A percentile compares a stretch with the other conserved stretches of the same genome.
phyloP scores from a whole-genome alignment of 2,113 vertebrate genomes.

The Mustela nigripes region DNA sequence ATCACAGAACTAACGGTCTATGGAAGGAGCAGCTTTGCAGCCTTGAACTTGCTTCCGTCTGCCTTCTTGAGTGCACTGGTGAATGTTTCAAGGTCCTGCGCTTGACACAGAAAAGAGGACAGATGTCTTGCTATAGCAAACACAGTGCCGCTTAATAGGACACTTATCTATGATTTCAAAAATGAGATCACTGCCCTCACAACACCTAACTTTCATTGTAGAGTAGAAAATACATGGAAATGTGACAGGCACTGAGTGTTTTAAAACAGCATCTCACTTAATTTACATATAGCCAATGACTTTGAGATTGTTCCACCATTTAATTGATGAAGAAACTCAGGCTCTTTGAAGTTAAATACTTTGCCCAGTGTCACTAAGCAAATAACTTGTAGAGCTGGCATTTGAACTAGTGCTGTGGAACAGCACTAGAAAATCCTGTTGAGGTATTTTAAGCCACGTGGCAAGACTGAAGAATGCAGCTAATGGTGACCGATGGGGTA shows the following conservation, averaged over 20 bases:
- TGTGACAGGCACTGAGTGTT: neutral
- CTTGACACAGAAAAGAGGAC: neutral
- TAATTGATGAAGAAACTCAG: neutral
- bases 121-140: neutral
- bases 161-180: slow-evolving; percentile 26
- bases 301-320: neutral
- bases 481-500: neutral
- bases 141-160: neutral
- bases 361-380: neutral
- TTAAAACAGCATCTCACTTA: slow-evolving; percentile 23
- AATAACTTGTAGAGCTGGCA: neutral
- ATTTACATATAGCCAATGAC: neutral
- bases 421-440: neutral
- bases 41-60: neutral
- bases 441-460: neutral
- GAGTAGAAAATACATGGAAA: neutral
- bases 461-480: neutral
- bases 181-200: neutral
- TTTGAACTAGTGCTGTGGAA: neutral
- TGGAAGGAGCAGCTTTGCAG: neutral
- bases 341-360: neutral
- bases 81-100: neutral
- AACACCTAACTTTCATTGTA: neutral
- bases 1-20: neutral
- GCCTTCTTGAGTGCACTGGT: neutral